Evolutionary conservation across 2,797 vertebrate species (phyloP).

Genomic region (Crocidura indochinensis): DNA sequence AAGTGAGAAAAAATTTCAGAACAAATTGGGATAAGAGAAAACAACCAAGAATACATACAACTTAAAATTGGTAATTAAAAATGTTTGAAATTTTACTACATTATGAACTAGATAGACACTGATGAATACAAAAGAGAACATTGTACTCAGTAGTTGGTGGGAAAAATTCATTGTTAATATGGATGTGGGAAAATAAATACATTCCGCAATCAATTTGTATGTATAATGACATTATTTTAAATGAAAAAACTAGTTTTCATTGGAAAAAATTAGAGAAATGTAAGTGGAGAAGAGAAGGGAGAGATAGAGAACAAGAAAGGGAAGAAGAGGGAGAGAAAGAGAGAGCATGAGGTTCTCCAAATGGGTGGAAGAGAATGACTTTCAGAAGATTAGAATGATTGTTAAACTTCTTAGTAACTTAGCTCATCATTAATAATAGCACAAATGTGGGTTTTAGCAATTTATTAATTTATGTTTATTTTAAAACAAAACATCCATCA

Average conservation of each 20-base stretch:
- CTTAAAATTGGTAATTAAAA: conserved; percentile 66
- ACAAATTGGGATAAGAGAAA: conserved; percentile 46
- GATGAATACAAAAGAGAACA: conserved; percentile 1
- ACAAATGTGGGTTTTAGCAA: no score
- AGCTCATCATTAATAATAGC: no score
- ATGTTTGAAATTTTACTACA: conserved; percentile 50
- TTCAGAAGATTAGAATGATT: no score
- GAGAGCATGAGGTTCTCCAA: no score
- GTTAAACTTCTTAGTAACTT: no score
- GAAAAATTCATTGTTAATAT: no score
- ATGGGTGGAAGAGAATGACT: no score
- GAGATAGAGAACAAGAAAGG: no score
- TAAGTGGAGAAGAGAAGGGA: neutral
- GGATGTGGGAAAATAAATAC: neutral
- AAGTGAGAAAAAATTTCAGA: conserved; percentile 51
- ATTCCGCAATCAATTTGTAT: neutral
- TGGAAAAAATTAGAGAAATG: conserved; percentile 23
- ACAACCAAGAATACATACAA: neutral
- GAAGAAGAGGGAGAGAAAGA: neutral
- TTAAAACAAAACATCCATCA: neutral
- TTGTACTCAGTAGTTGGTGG: neutral
- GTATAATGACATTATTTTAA: no score
- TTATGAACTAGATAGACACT: neutral
- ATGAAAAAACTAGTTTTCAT: no score
- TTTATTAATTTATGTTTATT: no score